Evolutionary conservation across 2,797 vertebrate species (phyloP), one percentile per base, ranked within the genome.

Genomic region (Brotula barbata): DNA sequence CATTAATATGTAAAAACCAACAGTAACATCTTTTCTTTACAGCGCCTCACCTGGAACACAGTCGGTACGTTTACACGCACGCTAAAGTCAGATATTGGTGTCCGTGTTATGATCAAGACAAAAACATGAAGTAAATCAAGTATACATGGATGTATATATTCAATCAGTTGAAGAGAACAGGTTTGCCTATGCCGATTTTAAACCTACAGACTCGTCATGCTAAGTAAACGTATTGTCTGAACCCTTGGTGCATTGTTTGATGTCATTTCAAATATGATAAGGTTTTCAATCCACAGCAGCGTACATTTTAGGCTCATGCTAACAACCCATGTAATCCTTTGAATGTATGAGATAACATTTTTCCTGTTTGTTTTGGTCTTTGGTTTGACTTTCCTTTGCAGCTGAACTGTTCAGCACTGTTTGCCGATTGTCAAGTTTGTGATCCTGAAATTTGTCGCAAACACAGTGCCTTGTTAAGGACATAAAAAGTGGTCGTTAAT

Each of bases 381-480:
- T 36, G 34, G 13, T 67, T 60, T 11, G 34, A 20, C 28, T 49
- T 55, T 21, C 13, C 14, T n/a, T 39, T 3, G 44, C 33, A 43
- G 62, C 58, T 70, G 45, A 75, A 42, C 22, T 41, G 52, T 34
- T 51, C 1, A 0, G 31, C 6, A 5, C 33, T n/a, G 25, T 43
- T 55, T 4, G 14, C 40, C 8, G 11, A 46, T 52, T 39, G 31
- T 53, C n/a, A 49, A 48, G 22, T 10, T 43, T 3, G 11, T 33
- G 19, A 44, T 19, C 40, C 64, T 68, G 78, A 76, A 71, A 71
- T 33, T 7, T 7, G 37, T 39, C 73, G 80, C 41, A 31, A 58
- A 78, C 53, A 49, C 72, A 68, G 82, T 86, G 85, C 82, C 82
- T 85, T 85, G 52, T 58, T 48, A 9, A 28, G 56, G 14, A 52